A percentile compares a stretch with the other conserved stretches of the same genome.
Conservation (phyloP, 2,797 vertebrate genomes). For the Benthosema pterotum region DNA sequence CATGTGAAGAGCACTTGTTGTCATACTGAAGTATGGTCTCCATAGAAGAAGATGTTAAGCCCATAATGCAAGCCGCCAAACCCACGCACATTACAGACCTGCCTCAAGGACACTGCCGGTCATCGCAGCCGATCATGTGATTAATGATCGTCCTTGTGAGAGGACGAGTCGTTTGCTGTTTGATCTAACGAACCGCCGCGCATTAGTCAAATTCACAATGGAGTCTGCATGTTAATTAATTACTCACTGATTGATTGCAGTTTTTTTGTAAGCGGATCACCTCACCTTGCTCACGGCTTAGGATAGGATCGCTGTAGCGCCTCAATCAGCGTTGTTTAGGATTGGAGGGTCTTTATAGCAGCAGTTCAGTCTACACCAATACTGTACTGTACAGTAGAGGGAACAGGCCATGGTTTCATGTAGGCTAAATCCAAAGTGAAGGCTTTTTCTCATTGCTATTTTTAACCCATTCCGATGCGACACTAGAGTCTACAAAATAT, state of each 20-base stretch:
- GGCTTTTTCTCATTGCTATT: conserved; percentile 66
- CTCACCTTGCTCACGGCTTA: conserved; percentile 41
- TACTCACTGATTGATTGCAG: conserved; percentile 52
- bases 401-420: conserved; percentile 33
- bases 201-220: conserved; percentile 37
- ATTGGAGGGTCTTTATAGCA: conserved; percentile 43
- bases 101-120: conserved; percentile 49
- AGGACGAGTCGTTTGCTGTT: conserved; percentile 65
- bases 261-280: conserved; percentile 45
- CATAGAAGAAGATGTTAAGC: conserved; percentile 8
- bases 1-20: too few species aligned
- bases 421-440: conserved; percentile 82
- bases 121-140: conserved; percentile 56
- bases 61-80: conserved; percentile 25
- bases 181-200: conserved; percentile 53
- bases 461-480: too few species aligned
- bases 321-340: conserved; percentile 48
- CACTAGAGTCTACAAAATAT: too few species aligned
- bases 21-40: conserved; percentile 15
- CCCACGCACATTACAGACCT: conserved; percentile 22
- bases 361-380: background rate
- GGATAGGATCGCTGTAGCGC: conserved; percentile 25
- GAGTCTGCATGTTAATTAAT: conserved; percentile 60
- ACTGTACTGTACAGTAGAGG: background rate
- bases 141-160: conserved; percentile 63